phyloP scores from a whole-genome alignment of 2,113 vertebrate genomes.

The Vanacampus margaritifer region DNA sequence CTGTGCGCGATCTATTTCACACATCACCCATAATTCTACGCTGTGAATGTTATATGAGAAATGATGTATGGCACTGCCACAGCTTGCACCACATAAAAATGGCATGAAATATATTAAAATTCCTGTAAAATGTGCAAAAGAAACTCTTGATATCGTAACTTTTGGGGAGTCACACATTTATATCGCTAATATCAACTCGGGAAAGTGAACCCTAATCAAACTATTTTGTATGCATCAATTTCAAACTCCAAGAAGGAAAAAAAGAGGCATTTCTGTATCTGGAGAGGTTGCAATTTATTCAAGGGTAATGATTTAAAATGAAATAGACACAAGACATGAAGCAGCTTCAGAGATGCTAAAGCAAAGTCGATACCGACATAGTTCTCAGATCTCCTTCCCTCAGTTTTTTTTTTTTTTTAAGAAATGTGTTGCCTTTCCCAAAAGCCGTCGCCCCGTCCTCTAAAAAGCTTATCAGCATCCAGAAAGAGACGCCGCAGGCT shows the following conservation, averaged over 20 bases:
- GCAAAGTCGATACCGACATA: slow-evolving; percentile 26
- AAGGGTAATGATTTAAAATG: slow-evolving; percentile 15
- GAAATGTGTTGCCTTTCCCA: slow-evolving; percentile 41
- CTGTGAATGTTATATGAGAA: background rate
- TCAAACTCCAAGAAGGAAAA: slow-evolving; percentile 8
- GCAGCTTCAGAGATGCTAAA: slow-evolving; percentile 16
- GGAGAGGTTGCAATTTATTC: slow-evolving; percentile 28
- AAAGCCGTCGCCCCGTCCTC: slow-evolving; percentile 27
- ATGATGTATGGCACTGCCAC: background rate
- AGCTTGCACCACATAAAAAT: background rate
- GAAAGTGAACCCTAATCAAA: slow-evolving; percentile 1
- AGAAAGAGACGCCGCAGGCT: slow-evolving; percentile 38
- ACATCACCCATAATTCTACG: too few species aligned
- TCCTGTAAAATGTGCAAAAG: slow-evolving; percentile 1
- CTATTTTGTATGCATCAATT: background rate
- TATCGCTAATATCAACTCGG: background rate
- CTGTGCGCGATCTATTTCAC: too few species aligned
- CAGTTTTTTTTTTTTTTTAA: slow-evolving; percentile 37
- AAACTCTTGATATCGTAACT: background rate
- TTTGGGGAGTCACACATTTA: background rate
- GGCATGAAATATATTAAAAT: background rate
- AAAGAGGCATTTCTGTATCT: slow-evolving; percentile 2
- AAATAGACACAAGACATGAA: slow-evolving; percentile 23
- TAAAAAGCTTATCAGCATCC: slow-evolving; percentile 46
- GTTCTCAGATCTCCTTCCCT: slow-evolving; percentile 39